Percentiles rank a stretch among this genome's conserved stretches.
Conservation (phyloP, 2,113 vertebrate genomes). For the Callaeas wilsoni region DNA sequence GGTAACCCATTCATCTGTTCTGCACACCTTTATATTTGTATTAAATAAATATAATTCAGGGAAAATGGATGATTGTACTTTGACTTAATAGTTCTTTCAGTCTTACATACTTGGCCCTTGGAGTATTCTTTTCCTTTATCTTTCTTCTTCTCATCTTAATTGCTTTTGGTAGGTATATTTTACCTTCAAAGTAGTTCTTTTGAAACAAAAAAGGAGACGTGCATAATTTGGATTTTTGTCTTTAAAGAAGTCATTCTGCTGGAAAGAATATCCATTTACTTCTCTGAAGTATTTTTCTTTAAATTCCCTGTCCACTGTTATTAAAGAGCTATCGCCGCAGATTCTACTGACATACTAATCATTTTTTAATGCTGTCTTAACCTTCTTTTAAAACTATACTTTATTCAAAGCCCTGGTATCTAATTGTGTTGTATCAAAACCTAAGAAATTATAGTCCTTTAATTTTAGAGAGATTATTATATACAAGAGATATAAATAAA, state of each 20-base stretch:
- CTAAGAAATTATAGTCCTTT: not conserved
- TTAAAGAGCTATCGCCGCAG: not conserved
- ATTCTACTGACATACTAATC: not conserved
- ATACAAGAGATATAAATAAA: not conserved
- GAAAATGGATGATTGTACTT: not conserved
- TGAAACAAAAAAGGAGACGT: not conserved
- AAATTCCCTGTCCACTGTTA: not conserved
- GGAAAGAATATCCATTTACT: slow-evolving; percentile 33
- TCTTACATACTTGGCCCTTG: not conserved
- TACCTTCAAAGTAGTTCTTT: not conserved
- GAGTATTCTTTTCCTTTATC: not conserved
- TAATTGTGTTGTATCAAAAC: not conserved
- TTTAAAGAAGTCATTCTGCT: slow-evolving; percentile 18
- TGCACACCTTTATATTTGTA: not conserved
- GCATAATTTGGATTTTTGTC: slow-evolving; percentile 19
- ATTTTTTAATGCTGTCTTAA: not conserved
- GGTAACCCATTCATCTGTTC: not conserved
- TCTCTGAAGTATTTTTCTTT: not conserved
- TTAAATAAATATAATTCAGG: slow-evolving; percentile 28
- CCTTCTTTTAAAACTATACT: not conserved
- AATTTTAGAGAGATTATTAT: not conserved
- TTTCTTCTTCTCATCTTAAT: slow-evolving; percentile 26
- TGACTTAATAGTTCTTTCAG: not conserved
- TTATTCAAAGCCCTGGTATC: not conserved
- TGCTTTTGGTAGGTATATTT: slow-evolving; percentile 20